These are phyloP conservation scores for Oreohelix idahoensis DNA, from an alignment of 1,140 invertebrate species.

Conservation along the genomic window DNA sequence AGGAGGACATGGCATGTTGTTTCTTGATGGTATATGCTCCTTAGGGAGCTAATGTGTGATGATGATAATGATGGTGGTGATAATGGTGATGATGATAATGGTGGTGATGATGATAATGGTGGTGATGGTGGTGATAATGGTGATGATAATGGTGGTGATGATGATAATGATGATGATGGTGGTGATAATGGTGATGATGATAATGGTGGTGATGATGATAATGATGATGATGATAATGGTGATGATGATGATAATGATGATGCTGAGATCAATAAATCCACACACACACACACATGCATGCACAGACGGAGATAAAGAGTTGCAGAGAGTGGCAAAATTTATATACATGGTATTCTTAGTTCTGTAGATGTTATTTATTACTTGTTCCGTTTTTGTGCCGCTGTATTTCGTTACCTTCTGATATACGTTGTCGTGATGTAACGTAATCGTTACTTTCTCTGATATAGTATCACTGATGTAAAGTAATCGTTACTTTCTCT, in stretches of 20 bases:
- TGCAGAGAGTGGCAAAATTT: background rate
- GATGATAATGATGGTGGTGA: background rate
- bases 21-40: background rate
- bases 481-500: too few relatives aligned
- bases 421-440: too few relatives aligned
- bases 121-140: background rate
- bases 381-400: too few relatives aligned
- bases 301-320: background rate
- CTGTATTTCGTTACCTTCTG: too few relatives aligned
- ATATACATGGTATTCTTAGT: too few relatives aligned
- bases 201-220: background rate
- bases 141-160: background rate
- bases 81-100: background rate
- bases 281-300: background rate
- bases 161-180: background rate
- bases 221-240: background rate
- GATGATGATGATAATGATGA: too few relatives aligned
- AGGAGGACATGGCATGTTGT: too few relatives aligned
- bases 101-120: background rate
- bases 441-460: too few relatives aligned
- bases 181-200: background rate
- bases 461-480: too few relatives aligned
- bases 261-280: too few relatives aligned
- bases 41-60: too few relatives aligned
- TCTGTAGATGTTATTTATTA: too few relatives aligned